Conservation (phyloP, 2,888 invertebrate species). For the Aleiodes testaceus region DNA sequence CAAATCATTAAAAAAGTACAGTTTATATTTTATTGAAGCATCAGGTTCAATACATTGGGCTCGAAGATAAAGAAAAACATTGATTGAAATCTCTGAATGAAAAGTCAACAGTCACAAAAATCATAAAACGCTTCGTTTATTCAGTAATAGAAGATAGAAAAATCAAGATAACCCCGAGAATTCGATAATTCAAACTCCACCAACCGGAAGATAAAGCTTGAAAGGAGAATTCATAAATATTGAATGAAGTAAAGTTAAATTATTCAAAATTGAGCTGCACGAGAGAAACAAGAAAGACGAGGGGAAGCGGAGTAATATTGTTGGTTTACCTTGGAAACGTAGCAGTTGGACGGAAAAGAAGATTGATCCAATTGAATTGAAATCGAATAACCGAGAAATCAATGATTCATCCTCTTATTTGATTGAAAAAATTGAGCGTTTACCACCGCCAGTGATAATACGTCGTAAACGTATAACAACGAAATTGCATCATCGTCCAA, state of each 20-base stretch:
- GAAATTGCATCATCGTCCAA: slow-evolving; percentile 49
- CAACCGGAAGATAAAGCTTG: not conserved
- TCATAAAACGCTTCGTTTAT: not conserved
- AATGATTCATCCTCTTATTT: slow-evolving; percentile 32
- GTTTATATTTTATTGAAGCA: too few relatives aligned
- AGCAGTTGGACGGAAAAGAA: slow-evolving; percentile 37
- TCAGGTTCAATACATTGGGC: not conserved
- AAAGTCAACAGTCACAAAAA: slow-evolving; percentile 20
- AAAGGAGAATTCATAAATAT: slow-evolving; percentile 19
- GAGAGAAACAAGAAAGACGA: slow-evolving; percentile 60
- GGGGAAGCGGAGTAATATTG: slow-evolving; percentile 51
- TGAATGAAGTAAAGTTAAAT: slow-evolving; percentile 37
- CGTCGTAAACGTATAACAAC: slow-evolving; percentile 63
- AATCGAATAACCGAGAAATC: slow-evolving; percentile 29
- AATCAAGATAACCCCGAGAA: not conserved
- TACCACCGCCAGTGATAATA: slow-evolving; percentile 68
- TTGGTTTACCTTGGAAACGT: slow-evolving; percentile 34
- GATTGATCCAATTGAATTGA: slow-evolving; percentile 47
- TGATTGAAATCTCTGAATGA: not conserved
- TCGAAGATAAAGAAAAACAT: not conserved
- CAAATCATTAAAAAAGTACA: not conserved
- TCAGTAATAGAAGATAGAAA: too few relatives aligned
- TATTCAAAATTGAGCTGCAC: slow-evolving; percentile 67
- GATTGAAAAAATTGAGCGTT: slow-evolving; percentile 53
- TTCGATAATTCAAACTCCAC: not conserved